Conservation (phyloP, 2,888 invertebrate species). For the Melanostoma scalare region DNA sequence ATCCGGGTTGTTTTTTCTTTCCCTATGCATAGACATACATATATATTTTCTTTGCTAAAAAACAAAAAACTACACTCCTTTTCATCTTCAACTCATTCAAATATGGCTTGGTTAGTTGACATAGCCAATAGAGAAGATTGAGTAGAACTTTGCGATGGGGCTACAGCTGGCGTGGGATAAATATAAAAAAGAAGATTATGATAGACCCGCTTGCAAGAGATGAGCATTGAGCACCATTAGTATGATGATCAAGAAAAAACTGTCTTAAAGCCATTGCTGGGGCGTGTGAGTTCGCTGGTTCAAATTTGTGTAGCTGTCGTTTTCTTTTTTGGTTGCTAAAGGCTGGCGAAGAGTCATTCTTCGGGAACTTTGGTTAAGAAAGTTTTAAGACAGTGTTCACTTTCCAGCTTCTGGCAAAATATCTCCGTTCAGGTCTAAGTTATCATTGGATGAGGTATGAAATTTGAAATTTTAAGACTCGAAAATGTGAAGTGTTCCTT, state of each 20-base stretch:
- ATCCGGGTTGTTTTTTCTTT: conserved; percentile 28
- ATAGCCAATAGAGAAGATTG: conserved; percentile 41
- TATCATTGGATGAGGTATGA: too few species aligned
- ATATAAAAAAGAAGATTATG: conserved; percentile 45
- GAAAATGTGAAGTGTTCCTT: too few species aligned
- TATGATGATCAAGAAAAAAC: background rate
- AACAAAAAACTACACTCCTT: conserved; percentile 33
- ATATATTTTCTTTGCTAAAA: conserved; percentile 5
- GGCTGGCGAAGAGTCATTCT: too few species aligned
- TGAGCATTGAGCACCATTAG: conserved; percentile 25
- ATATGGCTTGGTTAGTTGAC: conserved; percentile 38
- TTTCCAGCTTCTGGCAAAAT: too few species aligned
- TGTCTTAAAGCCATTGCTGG: too few species aligned
- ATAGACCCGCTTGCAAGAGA: conserved; percentile 45
- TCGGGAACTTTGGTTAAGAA: too few species aligned
- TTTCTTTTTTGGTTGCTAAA: too few species aligned
- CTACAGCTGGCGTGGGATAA: conserved; percentile 26
- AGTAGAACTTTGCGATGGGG: conserved; percentile 24
- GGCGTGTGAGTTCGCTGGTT: too few species aligned
- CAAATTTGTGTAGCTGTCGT: too few species aligned
- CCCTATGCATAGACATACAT: conserved; percentile 1
- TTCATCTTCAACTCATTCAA: conserved; percentile 50
- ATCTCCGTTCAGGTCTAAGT: too few species aligned
- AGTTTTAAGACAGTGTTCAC: too few species aligned
- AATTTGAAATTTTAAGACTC: too few species aligned